Conservation (phyloP, 2,113 vertebrate species). For the Alouatta palliata region DNA sequence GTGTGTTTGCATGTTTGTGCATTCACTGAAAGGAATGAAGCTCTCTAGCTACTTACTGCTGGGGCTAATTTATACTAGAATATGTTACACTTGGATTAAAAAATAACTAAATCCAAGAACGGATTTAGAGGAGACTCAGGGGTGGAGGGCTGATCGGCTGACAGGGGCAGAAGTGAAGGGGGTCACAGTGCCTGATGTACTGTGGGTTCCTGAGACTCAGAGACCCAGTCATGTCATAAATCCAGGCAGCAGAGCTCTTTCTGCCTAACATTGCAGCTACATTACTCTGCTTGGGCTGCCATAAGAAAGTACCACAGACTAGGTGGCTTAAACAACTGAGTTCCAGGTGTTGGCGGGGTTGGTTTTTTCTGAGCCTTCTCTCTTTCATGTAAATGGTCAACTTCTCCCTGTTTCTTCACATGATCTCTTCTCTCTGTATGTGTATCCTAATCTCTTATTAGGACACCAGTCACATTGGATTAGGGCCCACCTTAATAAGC, state of each 20-base stretch:
- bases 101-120: neutral
- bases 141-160: neutral
- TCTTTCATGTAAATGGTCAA: neutral
- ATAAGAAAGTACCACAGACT: neutral
- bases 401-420: neutral
- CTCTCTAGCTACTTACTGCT: conserved; percentile 2
- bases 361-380: neutral
- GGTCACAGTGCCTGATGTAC: neutral
- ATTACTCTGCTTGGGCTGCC: neutral
- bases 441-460: neutral
- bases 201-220: neutral
- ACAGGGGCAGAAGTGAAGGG: neutral
- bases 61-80: conserved; percentile 28
- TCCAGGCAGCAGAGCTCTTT: neutral
- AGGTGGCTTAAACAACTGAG: neutral
- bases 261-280: neutral
- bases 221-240: neutral
- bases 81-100: neutral
- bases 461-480: neutral
- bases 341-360: neutral
- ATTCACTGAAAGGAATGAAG: neutral
- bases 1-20: neutral
- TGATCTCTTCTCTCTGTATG: neutral
- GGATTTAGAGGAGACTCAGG: neutral
- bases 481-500: neutral